These are phyloP conservation scores for Bergia puertoricense DNA, from an alignment of 92 coral and sea anemone genomes.

Conservation along the genomic window DNA sequence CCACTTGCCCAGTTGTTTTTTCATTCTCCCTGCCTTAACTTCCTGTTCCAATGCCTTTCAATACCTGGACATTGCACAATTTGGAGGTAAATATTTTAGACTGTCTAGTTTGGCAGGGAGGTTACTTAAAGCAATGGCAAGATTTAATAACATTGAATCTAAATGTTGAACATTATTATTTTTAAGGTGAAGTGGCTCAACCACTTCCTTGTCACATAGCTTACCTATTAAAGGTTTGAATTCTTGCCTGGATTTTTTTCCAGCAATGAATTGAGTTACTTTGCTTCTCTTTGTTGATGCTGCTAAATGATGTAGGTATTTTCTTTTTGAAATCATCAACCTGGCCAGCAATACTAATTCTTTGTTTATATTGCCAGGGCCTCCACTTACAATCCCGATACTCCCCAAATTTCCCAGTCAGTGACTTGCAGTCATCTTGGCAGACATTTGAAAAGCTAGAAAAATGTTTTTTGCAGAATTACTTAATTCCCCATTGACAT, in stretches of 20 bases:
- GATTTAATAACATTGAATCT: slow-evolving; percentile 2
- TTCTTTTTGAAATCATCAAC: slow-evolving; percentile 27
- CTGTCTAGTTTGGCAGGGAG: slow-evolving; percentile 8
- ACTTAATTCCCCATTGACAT: slow-evolving; percentile 64
- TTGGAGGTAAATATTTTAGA: background rate
- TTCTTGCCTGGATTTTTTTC: slow-evolving; percentile 22
- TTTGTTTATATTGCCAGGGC: slow-evolving; percentile 48
- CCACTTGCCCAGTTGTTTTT: slow-evolving; percentile 26
- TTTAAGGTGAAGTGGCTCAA: slow-evolving; percentile 36
- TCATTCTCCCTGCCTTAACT: slow-evolving; percentile 20
- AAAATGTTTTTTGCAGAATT: slow-evolving; percentile 64
- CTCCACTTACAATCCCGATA: slow-evolving; percentile 51
- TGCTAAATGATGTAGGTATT: slow-evolving; percentile 1
- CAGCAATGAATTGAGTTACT: slow-evolving; percentile 19
- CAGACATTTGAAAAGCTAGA: slow-evolving; percentile 75
- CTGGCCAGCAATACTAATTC: slow-evolving; percentile 31
- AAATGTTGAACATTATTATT: slow-evolving; percentile 40
- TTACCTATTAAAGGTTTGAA: slow-evolving; percentile 22
- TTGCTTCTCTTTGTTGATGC: slow-evolving; percentile 27
- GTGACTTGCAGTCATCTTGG: background rate
- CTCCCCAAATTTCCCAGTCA: slow-evolving; percentile 58
- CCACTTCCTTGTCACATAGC: slow-evolving; percentile 38
- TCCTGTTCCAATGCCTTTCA: background rate
- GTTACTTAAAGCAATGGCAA: slow-evolving; percentile 36
- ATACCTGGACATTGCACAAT: slow-evolving; percentile 10